Base-by-base conservation (phyloP, 1,140 invertebrate genomes). In the Drosophila cardini region DNA sequence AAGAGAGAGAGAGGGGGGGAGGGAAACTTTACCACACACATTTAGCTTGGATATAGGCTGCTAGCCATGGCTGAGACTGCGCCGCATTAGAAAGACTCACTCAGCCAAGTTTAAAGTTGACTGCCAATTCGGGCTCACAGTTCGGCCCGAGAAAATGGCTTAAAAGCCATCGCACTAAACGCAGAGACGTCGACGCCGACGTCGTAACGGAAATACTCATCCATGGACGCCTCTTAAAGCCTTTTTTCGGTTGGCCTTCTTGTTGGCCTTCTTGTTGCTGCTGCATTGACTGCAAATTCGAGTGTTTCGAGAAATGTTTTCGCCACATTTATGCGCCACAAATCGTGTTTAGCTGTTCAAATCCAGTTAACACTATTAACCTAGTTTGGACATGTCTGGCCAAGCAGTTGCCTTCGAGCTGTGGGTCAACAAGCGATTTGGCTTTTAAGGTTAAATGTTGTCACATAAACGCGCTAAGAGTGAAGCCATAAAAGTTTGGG, bases 131-230 rank as follows among this genome's bases (percentile, higher is more conserved):
- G 73, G 45, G 10, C 10, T 50, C 48, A 38, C 43, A 65, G 71
- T 67, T n/a, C 71, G 72, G 45, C 18, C 52, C 46, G 40, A 48
- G 56, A 65, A 76, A 69, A 82, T 82, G 74, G 78, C 69, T 64
- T 80, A 76, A 72, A 78, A 63, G 78, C 72, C 67, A 72, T 67
- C 48, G 74, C 57, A 68, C 81, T 85, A 80, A 85, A 80, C 78
- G 82, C 70, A 9, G 62, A 68, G 77, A 81, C 81, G 81, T 86
- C 70, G 78, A 85, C n/a, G n/a, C n/a, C n/a, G n/a, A 21, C 21
- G 21, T 21, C 21, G 21, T 3, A 86, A 82, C 52, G 52, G 78
- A 85, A 86, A 78, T 86, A 71, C 62, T 48, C 77, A 74, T 63
- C 70, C 74, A 80, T 74, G 50, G 71, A 68, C 74, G 65, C 72